These are phyloP conservation scores for Polyommatus iphigenia DNA, from an alignment of 2,888 invertebrate species.

Conservation along the genomic window DNA sequence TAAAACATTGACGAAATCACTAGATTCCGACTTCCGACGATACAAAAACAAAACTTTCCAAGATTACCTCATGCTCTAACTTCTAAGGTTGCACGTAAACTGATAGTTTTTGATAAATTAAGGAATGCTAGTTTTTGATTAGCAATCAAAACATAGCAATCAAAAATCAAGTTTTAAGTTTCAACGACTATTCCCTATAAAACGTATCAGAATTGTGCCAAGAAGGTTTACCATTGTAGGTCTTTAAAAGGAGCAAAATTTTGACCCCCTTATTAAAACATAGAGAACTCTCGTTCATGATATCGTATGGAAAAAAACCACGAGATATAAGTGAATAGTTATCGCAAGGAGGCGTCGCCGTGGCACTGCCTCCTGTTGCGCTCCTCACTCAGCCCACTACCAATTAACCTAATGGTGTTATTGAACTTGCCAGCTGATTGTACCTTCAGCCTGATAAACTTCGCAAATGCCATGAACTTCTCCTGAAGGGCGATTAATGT, in stretches of 20 bases:
- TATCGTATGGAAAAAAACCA: conserved; percentile 15
- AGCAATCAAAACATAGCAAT: too few relatives aligned
- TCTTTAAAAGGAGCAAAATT: neutral
- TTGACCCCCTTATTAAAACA: too few relatives aligned
- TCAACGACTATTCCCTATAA: too few relatives aligned
- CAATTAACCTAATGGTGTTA: conserved; percentile 10
- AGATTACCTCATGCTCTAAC: neutral
- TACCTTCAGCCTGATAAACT: neutral
- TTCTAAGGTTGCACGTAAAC: neutral
- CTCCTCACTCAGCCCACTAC: neutral
- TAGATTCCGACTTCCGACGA: neutral
- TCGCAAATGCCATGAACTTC: neutral
- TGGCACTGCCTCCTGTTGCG: conserved; percentile 33
- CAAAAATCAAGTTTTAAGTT: too few relatives aligned
- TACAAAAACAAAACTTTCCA: neutral
- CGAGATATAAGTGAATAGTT: conserved; percentile 19
- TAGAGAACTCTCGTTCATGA: neutral
- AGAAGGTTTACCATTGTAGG: too few relatives aligned
- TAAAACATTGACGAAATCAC: neutral
- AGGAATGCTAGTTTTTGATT: neutral
- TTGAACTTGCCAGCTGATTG: conserved; percentile 2
- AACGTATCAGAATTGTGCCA: too few relatives aligned
- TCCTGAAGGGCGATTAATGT: too few relatives aligned
- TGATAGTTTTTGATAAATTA: neutral
- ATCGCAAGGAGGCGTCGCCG: conserved; percentile 23